phyloP scores from a whole-genome alignment of 2,113 vertebrate species.

The Oryzias curvinotus region DNA sequence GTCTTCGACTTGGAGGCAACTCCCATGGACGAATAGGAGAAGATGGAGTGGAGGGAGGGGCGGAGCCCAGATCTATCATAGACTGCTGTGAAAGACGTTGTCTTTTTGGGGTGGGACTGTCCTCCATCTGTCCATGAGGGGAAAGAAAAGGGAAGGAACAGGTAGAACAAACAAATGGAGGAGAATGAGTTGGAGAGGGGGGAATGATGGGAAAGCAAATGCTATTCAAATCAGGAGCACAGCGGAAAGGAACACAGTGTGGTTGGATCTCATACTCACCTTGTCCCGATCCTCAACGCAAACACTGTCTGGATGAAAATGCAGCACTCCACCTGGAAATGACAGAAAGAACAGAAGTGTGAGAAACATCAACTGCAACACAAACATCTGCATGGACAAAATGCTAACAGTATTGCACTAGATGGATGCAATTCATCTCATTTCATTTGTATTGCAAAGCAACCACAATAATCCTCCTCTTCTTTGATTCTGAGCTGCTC shows the following conservation, averaged over 20 bases:
- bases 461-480: too few species aligned
- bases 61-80: conserved; percentile 87
- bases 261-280: conserved; percentile 62
- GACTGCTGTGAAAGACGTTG: conserved; percentile 94
- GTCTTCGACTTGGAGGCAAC: conserved; percentile 91
- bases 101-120: conserved; percentile 95
- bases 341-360: conserved; percentile 15
- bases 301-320: conserved; percentile 74
- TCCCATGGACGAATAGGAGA: conserved; percentile 99
- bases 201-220: conserved; percentile 31
- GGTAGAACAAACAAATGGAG: conserved; percentile 6
- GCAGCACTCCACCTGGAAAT: conserved; percentile 67
- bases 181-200: neutral
- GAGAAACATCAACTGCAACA: conserved; percentile 40
- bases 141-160: conserved; percentile 3
- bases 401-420: conserved; percentile 50
- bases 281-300: conserved; percentile 74
- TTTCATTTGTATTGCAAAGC: too few species aligned
- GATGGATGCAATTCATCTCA: neutral
- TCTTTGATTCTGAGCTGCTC: too few species aligned
- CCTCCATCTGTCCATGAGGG: conserved; percentile 84
- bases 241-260: conserved; percentile 21
- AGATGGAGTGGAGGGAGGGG: conserved; percentile 89
- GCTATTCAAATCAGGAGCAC: conserved; percentile 40
- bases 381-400: conserved; percentile 42